Evolutionary conservation across 2,888 invertebrate genomes (phyloP), one percentile per base, ranked within the genome.

Genomic region (Metacarcinus magister): DNA sequence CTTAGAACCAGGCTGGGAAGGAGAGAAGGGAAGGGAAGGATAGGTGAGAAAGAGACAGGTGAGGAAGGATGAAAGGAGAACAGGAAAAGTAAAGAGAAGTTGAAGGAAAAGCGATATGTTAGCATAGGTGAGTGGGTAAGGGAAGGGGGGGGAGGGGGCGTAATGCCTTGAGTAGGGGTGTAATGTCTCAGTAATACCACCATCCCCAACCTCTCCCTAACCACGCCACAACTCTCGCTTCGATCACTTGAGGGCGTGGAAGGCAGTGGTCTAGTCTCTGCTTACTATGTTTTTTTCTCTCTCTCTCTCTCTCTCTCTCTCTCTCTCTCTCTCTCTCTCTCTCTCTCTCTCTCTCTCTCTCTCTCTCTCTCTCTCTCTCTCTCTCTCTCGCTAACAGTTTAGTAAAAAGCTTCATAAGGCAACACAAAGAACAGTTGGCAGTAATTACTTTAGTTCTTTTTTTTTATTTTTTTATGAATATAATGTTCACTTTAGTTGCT

Each of bases 331-430:
- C 67, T 67, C 67, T 67, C 67, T 67, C 67, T 67, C 67, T 67
- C 54, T 54, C 54, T 54, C 54, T 54, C 54, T 54, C 54, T 54
- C 54, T 54, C 54, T 54, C 54, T 54, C 60, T 75, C 75, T 75
- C 75, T 75, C 75, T 75, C 75, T 75, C 75, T 75, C 75, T 75
- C 75, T 75, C 75, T 75, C 75, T 75, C 75, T 75, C 75, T 75
- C 75, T 75, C 75, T 75, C 75, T 75, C 75, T 75, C 28, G 3
- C 3, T 75, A 1, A 13, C 1, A 5, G n/a, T n/a, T 23, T 23
- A 23, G 7, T 23, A 75, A 75, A 0, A 75, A n/a, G 0, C 75
- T 1, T 8, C 75, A 75, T 28, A 87, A 8, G 8, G 39, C 32
- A 87, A 39, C 87, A 87, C 28, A 75, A 75, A 75, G 39, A 87